Evolutionary conservation across 2,797 vertebrate genomes (phyloP), one percentile per base, ranked within the genome.

Genomic region (Urocyon cinereoargenteus): DNA sequence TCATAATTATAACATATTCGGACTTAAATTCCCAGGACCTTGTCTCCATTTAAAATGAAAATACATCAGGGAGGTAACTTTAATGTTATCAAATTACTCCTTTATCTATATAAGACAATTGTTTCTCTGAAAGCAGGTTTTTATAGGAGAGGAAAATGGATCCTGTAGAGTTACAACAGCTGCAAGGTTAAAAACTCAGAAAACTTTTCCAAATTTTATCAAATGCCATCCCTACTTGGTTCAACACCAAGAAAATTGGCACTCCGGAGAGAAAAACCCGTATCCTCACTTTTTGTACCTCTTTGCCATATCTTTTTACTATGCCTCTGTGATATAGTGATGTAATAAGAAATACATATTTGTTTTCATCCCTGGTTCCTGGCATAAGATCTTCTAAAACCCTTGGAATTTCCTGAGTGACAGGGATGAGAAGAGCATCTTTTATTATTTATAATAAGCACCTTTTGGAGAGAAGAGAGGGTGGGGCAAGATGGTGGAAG

Each of bases 171-270:
- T 4, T 70, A 51, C 45, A 70, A 94, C 57, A 89, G 6, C 5
- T 83, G 15, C 15, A 57, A 94, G 51, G 36, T 88, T 70, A 72
- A 89, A 94, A 97, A 77, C 28, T 90, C 36, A 28, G 78, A 61
- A 72, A 92, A 96, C 14, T 19, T 18, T 90, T 91, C 70, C 53
- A 87, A 97, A 86, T 36, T 13, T 8, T 66, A 83, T 36, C 28
- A 18, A 57, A 26, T 59, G 64, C 55, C 59, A 57, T 26, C 7
- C 19, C 12, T 72, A 10, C 26, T 40, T 31, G 21, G 53, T 81
- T 90, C 70, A 86, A 83, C 31, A 57, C 16, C 28, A 92, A 95
- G 88, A 94, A 68, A 95, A 92, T 13, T 2, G 19, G 26, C 36
- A 72, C 59, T 70, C 82, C 8, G 6, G 59, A 91, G 89, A 85